Conservation (phyloP, 2,888 invertebrate species). For the Caenorhabditis japonica region DNA sequence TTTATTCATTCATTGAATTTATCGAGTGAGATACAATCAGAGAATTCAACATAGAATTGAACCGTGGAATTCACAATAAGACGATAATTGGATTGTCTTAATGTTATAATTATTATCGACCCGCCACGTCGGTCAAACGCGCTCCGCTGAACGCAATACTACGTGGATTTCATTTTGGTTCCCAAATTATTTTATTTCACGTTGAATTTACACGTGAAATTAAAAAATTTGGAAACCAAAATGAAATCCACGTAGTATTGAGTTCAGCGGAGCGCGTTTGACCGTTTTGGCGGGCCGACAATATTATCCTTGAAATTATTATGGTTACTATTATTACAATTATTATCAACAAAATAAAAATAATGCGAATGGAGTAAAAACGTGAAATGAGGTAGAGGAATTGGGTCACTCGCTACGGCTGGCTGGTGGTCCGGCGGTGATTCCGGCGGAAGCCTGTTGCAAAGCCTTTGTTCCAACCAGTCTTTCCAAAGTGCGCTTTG, state of each 20-base stretch:
- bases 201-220: no score
- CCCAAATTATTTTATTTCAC: no score
- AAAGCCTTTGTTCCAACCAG: slow-evolving; percentile 64
- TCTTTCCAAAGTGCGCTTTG: slow-evolving; percentile 73
- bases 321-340: slow-evolving; percentile 30
- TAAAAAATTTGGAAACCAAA: no score
- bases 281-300: no score
- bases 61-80: slow-evolving; percentile 38
- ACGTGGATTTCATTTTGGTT: no score
- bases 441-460: slow-evolving; percentile 50
- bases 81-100: no score
- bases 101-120: slow-evolving; percentile 25
- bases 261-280: no score
- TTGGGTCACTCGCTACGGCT: slow-evolving; percentile 55
- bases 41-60: slow-evolving; percentile 43
- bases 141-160: no score
- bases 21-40: slow-evolving; percentile 48
- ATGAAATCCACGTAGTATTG: no score
- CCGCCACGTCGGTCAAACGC: no score
- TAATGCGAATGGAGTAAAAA: slow-evolving; percentile 21
- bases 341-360: slow-evolving; percentile 9
- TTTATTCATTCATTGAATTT: slow-evolving; percentile 37
- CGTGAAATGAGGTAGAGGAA: slow-evolving; percentile 21
- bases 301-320: no score
- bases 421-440: slow-evolving; percentile 55